Conservation (phyloP, 1,140 invertebrate species). For the Bombus confusus region DNA sequence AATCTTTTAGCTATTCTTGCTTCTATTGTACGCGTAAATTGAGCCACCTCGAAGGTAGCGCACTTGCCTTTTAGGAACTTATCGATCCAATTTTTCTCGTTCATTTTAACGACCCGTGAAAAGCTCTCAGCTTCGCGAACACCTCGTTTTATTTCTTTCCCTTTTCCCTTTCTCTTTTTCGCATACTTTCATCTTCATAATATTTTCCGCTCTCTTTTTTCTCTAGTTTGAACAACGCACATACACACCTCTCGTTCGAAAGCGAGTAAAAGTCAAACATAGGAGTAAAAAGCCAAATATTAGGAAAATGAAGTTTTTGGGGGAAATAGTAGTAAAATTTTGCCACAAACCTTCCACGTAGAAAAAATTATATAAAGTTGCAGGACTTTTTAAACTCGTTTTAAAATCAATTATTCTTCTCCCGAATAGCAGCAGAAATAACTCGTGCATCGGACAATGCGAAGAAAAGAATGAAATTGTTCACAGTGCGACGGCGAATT, state of each 20-base stretch:
- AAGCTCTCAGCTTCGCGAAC: background rate
- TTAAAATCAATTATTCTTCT: too few relatives aligned
- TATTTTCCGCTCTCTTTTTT: background rate
- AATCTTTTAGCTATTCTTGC: background rate
- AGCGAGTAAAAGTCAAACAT: background rate
- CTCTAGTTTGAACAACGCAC: background rate
- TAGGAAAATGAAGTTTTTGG: background rate
- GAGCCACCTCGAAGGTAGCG: background rate
- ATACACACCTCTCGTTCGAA: rapidly evolving
- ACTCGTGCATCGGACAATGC: too few relatives aligned
- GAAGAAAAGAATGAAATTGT: too few relatives aligned
- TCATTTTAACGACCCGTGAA: background rate
- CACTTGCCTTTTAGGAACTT: too few relatives aligned
- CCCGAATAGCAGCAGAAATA: too few relatives aligned
- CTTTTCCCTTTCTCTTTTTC: background rate
- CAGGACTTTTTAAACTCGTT: too few relatives aligned
- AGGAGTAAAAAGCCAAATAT: too few relatives aligned
- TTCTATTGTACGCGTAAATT: background rate
- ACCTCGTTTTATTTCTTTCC: background rate
- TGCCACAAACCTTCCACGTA: too few relatives aligned
- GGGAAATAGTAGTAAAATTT: too few relatives aligned
- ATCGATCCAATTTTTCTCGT: background rate
- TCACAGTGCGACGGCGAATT: too few relatives aligned
- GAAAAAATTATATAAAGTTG: too few relatives aligned
- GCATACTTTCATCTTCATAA: background rate